These are phyloP conservation scores for Zaprionus obscuricornis DNA, from an alignment of 2,888 invertebrate genomes.

Conservation along the genomic window DNA sequence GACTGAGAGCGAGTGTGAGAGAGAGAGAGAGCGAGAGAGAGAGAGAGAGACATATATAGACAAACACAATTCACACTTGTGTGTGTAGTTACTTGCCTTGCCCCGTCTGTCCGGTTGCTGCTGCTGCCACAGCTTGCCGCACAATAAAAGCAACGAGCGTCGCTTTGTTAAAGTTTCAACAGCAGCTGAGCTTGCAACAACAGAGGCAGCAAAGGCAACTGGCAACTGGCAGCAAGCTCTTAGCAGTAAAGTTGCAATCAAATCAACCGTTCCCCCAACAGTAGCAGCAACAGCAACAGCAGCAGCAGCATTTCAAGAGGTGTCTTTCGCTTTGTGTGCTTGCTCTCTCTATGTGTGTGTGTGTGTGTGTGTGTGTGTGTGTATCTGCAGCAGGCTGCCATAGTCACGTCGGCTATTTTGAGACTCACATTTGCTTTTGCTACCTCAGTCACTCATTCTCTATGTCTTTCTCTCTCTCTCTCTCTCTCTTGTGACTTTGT, in stretches of 20 bases:
- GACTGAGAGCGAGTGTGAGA: too few relatives aligned
- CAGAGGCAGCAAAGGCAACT: conserved; percentile 38
- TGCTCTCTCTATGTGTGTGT: conserved; percentile 7
- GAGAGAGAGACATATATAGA: conserved; percentile 44
- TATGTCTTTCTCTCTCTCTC: too few relatives aligned
- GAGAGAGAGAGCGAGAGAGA: too few relatives aligned
- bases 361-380: conserved; percentile 2
- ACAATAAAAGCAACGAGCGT: conserved; percentile 56
- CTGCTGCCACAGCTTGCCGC: neutral
- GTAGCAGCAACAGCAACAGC: too few relatives aligned
- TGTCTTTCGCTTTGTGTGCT: conserved; percentile 46
- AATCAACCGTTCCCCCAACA: conserved; percentile 76
- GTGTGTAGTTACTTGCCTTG: neutral
- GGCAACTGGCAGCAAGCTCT: conserved; percentile 41
- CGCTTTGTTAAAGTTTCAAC: conserved; percentile 71
- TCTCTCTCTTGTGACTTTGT: conserved; percentile 17
- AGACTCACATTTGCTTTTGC: conserved; percentile 16
- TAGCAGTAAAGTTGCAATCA: conserved; percentile 63
- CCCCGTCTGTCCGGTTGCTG: neutral
- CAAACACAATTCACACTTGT: conserved; percentile 49
- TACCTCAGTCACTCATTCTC: too few relatives aligned
- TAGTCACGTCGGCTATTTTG: conserved; percentile 68
- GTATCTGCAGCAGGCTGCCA: conserved; percentile 54
- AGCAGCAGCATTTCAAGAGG: conserved; percentile 58
- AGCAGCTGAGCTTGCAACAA: conserved; percentile 53